Conservation (phyloP, 1,140 invertebrate genomes). For the Drosophila nikananu region DNA sequence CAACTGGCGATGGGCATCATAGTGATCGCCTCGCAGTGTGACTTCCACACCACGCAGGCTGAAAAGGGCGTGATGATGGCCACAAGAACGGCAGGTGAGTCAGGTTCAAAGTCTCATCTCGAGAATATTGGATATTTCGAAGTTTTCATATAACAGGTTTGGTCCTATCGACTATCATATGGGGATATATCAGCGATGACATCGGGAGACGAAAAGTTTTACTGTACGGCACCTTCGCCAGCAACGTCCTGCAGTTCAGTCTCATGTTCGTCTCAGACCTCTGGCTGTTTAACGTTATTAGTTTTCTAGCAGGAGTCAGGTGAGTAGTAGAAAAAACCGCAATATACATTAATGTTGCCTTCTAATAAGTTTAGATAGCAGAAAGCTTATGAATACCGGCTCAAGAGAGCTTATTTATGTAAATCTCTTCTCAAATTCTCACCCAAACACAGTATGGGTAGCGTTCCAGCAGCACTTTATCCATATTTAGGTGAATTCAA, state of each 20-base stretch:
- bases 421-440: neutral
- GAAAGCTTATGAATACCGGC: neutral
- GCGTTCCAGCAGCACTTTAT: conserved; percentile 86
- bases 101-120: neutral
- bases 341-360: too few relatives aligned
- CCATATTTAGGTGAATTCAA: conserved; percentile 87
- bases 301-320: conserved; percentile 87
- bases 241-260: conserved; percentile 73
- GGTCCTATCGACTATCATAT: conserved; percentile 85
- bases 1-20: conserved; percentile 76
- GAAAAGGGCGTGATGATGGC: conserved; percentile 81
- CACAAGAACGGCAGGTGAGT: conserved; percentile 53
- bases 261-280: conserved; percentile 86
- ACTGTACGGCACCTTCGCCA: conserved; percentile 80
- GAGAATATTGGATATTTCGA: neutral
- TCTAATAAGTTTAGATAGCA: neutral
- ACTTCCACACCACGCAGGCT: conserved; percentile 81
- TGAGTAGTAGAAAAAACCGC: conserved; percentile 60
- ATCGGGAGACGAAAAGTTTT: conserved; percentile 85
- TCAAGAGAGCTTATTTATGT: neutral
- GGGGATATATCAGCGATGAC: conserved; percentile 86
- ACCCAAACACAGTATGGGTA: conserved; percentile 84
- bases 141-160: conserved; percentile 46
- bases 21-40: conserved; percentile 84
- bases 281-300: conserved; percentile 86